These are phyloP conservation scores for Masnerella sp. DNA, from an alignment of 2,888 invertebrate species.

Conservation along the genomic window DNA sequence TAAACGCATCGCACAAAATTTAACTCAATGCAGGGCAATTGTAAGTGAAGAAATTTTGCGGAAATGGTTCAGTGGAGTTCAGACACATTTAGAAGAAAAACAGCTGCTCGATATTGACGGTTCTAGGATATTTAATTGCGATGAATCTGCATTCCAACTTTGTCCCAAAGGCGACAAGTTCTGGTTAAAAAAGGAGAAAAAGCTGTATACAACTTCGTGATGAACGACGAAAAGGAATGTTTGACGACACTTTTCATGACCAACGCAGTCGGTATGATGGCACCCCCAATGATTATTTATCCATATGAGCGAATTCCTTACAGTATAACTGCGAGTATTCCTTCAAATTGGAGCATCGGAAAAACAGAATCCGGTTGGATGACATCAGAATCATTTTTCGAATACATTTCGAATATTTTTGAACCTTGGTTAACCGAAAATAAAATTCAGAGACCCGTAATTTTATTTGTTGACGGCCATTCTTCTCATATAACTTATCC, in stretches of 20 bases:
- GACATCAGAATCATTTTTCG: slow-evolving; percentile 73
- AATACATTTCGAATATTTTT: slow-evolving; percentile 74
- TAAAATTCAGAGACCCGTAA: slow-evolving; percentile 69
- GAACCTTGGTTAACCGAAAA: slow-evolving; percentile 71
- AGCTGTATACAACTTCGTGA: slow-evolving; percentile 29
- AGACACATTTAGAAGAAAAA: slow-evolving; percentile 16
- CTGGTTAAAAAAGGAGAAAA: slow-evolving; percentile 33
- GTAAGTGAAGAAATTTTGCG: slow-evolving; percentile 56
- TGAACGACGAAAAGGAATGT: slow-evolving; percentile 46
- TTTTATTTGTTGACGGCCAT: slow-evolving; percentile 75
- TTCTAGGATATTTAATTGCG: slow-evolving; percentile 17
- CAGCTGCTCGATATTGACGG: slow-evolving; percentile 17
- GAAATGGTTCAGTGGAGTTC: slow-evolving; percentile 61
- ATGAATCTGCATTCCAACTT: slow-evolving; percentile 24
- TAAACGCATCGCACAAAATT: slow-evolving; percentile 61
- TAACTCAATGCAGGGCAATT: slow-evolving; percentile 53
- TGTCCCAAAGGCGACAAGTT: slow-evolving; percentile 23
- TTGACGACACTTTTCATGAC: slow-evolving; percentile 35
- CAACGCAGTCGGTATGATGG: slow-evolving; percentile 64
- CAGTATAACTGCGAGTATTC: slow-evolving; percentile 63
- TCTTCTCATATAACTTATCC: slow-evolving; percentile 72
- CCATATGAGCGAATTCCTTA: slow-evolving; percentile 68
- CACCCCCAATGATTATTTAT: slow-evolving; percentile 66
- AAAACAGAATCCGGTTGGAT: slow-evolving; percentile 77
- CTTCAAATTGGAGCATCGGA: slow-evolving; percentile 72